Conservation (phyloP, 2,113 vertebrate genomes). For the Cichladusa arquata region DNA sequence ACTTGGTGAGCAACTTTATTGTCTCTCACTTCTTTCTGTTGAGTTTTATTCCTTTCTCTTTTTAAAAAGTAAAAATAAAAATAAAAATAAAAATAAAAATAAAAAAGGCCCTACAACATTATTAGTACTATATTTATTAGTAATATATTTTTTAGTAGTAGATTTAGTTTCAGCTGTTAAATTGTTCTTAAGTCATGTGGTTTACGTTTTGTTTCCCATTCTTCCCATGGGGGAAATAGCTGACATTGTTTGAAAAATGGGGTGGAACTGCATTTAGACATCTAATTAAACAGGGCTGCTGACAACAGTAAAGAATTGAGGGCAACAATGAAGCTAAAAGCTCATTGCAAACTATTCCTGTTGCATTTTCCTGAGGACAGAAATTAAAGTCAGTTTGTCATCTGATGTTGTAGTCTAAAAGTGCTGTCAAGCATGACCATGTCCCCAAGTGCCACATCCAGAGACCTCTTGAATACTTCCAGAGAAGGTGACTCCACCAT, state of each 20-base stretch:
- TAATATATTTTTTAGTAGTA: background rate
- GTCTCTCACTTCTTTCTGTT: background rate
- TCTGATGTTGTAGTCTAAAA: background rate
- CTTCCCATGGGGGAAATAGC: background rate
- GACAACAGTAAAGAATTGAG: background rate
- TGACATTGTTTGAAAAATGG: background rate
- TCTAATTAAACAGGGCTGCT: background rate
- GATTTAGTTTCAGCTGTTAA: background rate
- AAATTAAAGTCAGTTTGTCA: background rate
- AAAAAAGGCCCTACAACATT: background rate
- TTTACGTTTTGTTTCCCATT: background rate
- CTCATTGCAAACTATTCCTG: background rate
- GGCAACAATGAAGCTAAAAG: background rate
- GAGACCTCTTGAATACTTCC: background rate
- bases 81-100: background rate
- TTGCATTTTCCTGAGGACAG: background rate
- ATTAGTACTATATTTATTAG: background rate
- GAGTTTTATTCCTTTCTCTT: background rate
- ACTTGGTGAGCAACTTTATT: background rate
- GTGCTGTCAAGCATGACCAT: background rate
- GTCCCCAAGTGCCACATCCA: background rate
- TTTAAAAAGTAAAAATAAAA: background rate
- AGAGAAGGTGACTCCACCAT: background rate
- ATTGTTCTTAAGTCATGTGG: background rate
- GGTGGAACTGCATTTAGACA: background rate